Evolutionary conservation across 2,888 invertebrate species (phyloP).

Genomic region (Ctena decussata): DNA sequence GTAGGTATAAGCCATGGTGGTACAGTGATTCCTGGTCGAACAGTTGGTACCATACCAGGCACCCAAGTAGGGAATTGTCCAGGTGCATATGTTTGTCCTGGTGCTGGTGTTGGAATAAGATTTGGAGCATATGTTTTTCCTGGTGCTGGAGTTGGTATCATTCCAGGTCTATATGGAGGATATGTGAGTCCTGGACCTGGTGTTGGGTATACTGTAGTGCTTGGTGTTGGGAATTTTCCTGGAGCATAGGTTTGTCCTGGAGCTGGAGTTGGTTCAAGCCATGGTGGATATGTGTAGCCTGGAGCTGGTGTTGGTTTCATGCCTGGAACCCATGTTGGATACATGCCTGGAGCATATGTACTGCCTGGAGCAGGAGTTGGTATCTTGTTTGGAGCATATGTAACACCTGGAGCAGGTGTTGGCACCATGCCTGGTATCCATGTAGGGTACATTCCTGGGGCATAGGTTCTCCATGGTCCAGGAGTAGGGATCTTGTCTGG

Average conservation of each 20-base stretch:
- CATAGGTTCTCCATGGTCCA: constrained; percentile 55
- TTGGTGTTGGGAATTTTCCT: constrained; percentile 51
- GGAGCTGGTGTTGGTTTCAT: constrained; percentile 62
- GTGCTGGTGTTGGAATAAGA: constrained; percentile 54
- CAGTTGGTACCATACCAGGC: constrained; percentile 62
- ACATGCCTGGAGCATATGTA: constrained; percentile 64
- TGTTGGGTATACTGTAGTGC: constrained; percentile 65
- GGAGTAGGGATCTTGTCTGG: constrained; percentile 65
- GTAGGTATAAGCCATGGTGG: constrained; percentile 65
- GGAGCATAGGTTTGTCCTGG: constrained; percentile 69
- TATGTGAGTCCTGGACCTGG: constrained; percentile 54
- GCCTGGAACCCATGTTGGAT: constrained; percentile 63
- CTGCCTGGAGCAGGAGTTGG: constrained; percentile 62
- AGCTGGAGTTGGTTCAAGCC: constrained; percentile 61
- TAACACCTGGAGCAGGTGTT: constrained; percentile 66
- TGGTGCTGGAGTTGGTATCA: constrained; percentile 50
- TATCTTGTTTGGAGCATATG: constrained; percentile 53
- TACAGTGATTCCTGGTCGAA: constrained; percentile 54
- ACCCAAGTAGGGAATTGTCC: constrained; percentile 59
- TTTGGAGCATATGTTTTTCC: constrained; percentile 58
- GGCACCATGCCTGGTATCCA: constrained; percentile 65
- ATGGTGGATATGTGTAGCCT: constrained; percentile 59
- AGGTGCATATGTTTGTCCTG: constrained; percentile 57
- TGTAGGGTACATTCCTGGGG: constrained; percentile 62
- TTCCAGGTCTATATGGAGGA: constrained; percentile 58